Evolutionary conservation across 2,797 vertebrate species (phyloP).

Genomic region (Phrynocephalus guinanensis): DNA sequence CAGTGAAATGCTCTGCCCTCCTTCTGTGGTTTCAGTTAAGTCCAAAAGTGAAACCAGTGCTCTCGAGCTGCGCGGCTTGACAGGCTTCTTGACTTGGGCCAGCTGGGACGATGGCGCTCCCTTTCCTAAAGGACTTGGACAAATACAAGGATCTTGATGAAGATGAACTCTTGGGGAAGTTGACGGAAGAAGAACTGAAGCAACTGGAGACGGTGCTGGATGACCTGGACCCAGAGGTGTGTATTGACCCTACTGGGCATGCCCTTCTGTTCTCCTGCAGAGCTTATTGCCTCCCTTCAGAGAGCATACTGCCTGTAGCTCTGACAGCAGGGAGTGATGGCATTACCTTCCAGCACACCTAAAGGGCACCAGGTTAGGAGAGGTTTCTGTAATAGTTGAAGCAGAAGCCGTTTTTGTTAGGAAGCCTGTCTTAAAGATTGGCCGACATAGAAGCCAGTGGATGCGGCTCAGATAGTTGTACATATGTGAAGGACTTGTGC

Average conservation of each 20-base stretch:
- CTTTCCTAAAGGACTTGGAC: conserved; percentile 93
- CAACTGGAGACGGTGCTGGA: conserved; percentile 95
- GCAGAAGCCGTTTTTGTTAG: background rate
- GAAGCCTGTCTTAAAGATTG: background rate
- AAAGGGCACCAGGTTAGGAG: background rate
- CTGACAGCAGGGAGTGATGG: background rate
- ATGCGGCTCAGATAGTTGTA: background rate
- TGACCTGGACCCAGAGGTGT: conserved; percentile 97
- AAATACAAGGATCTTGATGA: conserved; percentile 98
- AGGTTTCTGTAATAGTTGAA: background rate
- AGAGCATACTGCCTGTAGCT: background rate
- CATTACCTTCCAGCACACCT: background rate
- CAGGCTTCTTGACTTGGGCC: conserved; percentile 15
- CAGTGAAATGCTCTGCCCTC: background rate
- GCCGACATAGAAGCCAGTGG: background rate
- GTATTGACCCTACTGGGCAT: conserved; percentile 24
- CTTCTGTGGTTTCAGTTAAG: conserved; percentile 50
- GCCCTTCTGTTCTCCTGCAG: background rate
- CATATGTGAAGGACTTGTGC: background rate
- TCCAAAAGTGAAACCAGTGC: conserved; percentile 21
- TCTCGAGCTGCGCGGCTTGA: background rate
- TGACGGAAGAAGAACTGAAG: conserved; percentile 92
- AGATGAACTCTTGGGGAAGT: conserved; percentile 93
- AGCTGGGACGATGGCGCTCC: conserved; percentile 85
- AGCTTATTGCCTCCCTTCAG: background rate